Conservation (phyloP, 2,888 invertebrate species). For the Gymnosoma rotundatum region DNA sequence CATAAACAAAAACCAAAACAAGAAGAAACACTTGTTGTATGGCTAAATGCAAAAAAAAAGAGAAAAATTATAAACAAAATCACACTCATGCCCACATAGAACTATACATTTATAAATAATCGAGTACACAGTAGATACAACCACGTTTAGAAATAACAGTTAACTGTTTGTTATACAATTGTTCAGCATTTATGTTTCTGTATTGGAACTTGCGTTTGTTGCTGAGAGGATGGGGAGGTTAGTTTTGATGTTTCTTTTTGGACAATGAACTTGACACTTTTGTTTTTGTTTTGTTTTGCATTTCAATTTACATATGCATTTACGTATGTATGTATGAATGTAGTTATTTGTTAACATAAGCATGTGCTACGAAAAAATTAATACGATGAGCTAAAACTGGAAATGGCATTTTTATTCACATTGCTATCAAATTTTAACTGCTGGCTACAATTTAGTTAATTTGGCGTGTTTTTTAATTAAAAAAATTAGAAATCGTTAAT, state of each 20-base stretch:
- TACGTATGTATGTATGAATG: too few relatives aligned
- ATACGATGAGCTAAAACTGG: too few relatives aligned
- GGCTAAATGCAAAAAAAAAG: constrained; percentile 48
- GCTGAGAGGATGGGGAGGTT: constrained; percentile 1
- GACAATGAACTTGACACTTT: constrained; percentile 70
- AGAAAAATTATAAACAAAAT: constrained; percentile 39
- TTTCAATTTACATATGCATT: constrained; percentile 4
- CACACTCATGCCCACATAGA: background rate
- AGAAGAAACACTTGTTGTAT: constrained; percentile 67
- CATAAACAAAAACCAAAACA: constrained; percentile 22
- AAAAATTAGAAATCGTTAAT: too few relatives aligned
- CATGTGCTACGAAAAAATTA: background rate
- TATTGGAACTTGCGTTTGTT: constrained; percentile 17
- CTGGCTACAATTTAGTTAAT: too few relatives aligned
- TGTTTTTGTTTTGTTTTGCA: constrained; percentile 47
- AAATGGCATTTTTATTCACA: too few relatives aligned
- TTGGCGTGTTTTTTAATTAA: too few relatives aligned
- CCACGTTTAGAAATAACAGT: constrained; percentile 44
- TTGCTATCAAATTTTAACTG: too few relatives aligned
- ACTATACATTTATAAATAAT: background rate
- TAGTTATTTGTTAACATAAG: background rate
- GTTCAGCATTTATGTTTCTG: constrained; percentile 13
- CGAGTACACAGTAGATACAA: constrained; percentile 10
- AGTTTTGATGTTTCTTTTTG: constrained; percentile 52
- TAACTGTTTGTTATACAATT: constrained; percentile 23